Evolutionary conservation across 2,113 vertebrate genomes (phyloP), one percentile per base, ranked within the genome.

Genomic region (Ptilorrhoa leucosticta): DNA sequence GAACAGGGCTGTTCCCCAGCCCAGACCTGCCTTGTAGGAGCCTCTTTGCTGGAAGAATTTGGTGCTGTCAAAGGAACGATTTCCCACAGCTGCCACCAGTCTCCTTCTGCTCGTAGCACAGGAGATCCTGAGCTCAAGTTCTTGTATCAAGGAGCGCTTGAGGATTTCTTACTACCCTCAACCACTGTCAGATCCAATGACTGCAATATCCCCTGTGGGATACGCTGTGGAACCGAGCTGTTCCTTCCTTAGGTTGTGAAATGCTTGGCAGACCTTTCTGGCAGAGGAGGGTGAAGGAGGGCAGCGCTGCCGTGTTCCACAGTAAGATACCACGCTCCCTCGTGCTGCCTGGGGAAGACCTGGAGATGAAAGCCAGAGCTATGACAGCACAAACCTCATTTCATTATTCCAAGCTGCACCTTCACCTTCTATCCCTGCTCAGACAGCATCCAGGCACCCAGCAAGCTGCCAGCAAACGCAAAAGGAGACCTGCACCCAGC

Each of bases 51-150:
- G 18, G 42, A 44, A 35, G 16, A 45, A 50, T 11, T 0, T 3
- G 0, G 21, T 27, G 42, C 44, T 66, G 19, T 39, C 80, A 42
- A 26, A 24, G 60, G 30, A 87, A 31, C 2, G 2, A 18, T 20
- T 56, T 48, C 78, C 45, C n/a, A 53, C 40, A 33, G 81, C 78
- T 5, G 5, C 53, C 42, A 37, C 24, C 63, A 50, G 61, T 4
- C 50, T 81, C 44, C 64, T 54, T 45, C 39, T 1, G 3, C 44
- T 30, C 0, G 0, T 1, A 64, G 66, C 24, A 54, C 15, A 42
- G 40, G 47, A 66, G 27, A 68, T 12, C 45, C 45, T 4, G 21
- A 83, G 53, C 78, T 87, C 47, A 22, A 51, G 48, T 24, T 89
- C 61, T 50, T 21, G 35, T 44, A 24, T 10, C 40, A 58, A 87